These are phyloP conservation scores for Thyatira batis DNA, from an alignment of 2,888 invertebrate species.

Conservation along the genomic window DNA sequence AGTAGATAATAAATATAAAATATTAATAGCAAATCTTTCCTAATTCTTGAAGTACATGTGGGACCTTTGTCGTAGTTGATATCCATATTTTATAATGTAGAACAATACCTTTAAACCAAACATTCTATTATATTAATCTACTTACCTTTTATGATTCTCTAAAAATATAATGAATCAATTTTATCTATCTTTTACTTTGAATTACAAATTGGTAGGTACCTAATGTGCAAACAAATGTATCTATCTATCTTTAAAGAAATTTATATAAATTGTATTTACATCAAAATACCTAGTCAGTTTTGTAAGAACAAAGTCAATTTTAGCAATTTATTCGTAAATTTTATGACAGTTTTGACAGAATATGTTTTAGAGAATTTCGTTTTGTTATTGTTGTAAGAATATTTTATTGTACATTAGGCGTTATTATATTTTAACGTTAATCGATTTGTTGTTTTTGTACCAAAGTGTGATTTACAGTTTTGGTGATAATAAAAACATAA, in stretches of 20 bases:
- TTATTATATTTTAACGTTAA: conserved; percentile 53
- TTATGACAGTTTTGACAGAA: conserved; percentile 23
- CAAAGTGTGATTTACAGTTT: conserved; percentile 63
- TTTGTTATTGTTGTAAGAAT: conserved; percentile 48
- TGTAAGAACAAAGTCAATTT: conserved; percentile 63
- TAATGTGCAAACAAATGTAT: neutral
- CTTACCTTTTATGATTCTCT: conserved; percentile 2
- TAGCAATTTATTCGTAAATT: conserved; percentile 34
- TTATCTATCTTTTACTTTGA: neutral
- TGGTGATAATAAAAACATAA: conserved; percentile 56
- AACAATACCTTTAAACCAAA: conserved; percentile 22
- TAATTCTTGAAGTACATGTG: conserved; percentile 67
- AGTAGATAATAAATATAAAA: conserved; percentile 36
- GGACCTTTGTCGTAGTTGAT: conserved; percentile 67
- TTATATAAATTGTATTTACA: conserved; percentile 17
- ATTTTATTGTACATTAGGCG: conserved; percentile 50
- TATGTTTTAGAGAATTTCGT: conserved; percentile 36
- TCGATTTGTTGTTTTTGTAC: conserved; percentile 61
- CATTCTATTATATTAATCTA: conserved; percentile 6
- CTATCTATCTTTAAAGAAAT: neutral
- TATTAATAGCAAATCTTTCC: conserved; percentile 39
- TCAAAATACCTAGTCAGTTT: conserved; percentile 34
- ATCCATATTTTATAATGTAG: conserved; percentile 52
- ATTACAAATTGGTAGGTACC: neutral
- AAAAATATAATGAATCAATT: neutral